These are phyloP conservation scores for Leptobrachium ailaonicum DNA, from an alignment of 2,113 vertebrate genomes.

Conservation along the genomic window DNA sequence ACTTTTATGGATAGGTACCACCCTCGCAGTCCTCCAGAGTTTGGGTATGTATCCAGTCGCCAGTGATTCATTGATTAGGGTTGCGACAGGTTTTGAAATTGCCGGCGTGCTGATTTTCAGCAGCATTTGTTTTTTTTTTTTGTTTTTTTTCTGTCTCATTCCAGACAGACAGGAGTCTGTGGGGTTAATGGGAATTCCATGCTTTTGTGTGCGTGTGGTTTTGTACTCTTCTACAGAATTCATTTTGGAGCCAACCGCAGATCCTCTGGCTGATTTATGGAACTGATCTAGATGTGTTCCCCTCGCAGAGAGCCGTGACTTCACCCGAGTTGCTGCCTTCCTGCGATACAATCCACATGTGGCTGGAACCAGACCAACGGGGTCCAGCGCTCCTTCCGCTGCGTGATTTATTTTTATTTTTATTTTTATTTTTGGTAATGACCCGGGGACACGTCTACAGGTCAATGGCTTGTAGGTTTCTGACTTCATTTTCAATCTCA, in stretches of 20 bases:
- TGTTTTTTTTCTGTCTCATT: neutral
- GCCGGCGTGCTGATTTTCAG: too few relatives aligned
- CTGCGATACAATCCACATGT: conserved; percentile 62
- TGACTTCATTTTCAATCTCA: too few relatives aligned
- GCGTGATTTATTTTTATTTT: conserved; percentile 19
- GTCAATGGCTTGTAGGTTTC: too few relatives aligned
- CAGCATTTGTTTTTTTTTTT: too few relatives aligned
- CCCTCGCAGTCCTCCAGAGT: too few relatives aligned
- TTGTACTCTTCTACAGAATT: conserved; percentile 14
- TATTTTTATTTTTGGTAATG: neutral
- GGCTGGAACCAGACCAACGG: conserved; percentile 37
- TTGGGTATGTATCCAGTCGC: too few relatives aligned
- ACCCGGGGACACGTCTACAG: too few relatives aligned
- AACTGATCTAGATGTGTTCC: conserved; percentile 52
- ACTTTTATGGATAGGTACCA: too few relatives aligned
- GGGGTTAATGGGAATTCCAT: conserved; percentile 40
- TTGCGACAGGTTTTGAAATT: too few relatives aligned
- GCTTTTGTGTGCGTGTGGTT: conserved; percentile 24
- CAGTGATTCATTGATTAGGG: too few relatives aligned
- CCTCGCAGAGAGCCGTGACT: conserved; percentile 52
- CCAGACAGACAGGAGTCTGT: neutral
- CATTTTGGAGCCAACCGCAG: conserved; percentile 23
- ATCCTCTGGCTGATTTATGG: conserved; percentile 56
- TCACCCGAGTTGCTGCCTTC: conserved; percentile 54
- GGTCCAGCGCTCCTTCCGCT: conserved; percentile 3